Evolutionary conservation across 30 jellyfish, hydroid and myxozoan genomes (phyloP), one percentile per base, ranked within the genome.

Genomic region (Chironex yamaguchii): DNA sequence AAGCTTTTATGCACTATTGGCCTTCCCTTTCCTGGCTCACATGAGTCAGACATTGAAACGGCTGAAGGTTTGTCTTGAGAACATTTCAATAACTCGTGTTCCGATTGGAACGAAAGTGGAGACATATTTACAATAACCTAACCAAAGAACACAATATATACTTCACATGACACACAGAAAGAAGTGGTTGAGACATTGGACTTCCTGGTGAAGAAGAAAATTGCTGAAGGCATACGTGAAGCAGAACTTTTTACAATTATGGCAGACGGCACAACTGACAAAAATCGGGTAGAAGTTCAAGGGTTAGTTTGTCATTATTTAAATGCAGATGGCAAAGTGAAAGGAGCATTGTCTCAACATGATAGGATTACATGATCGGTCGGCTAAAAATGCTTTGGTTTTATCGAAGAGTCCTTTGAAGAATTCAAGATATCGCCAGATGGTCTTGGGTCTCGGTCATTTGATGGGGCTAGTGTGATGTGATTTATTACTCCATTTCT

Each of bases 211-310:
- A 21, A 21, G 63, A 2, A 50, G 2, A 2, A 4, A 64, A 64
- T 69, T 11, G 79, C 70, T 69, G 71, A 69, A 25, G 83, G 3
- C 28, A 27, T 28, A 26, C 66, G 83, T 3, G 21, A 29, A 69
- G 83, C 30, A 30, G 65, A 69, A 49, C 69, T 27, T 69, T 69
- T 23, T 36, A 34, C 12, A 4, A 30, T 69, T 3, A 30, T 69
- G 77, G 69, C 83, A 4, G 83, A 69, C 3, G 77, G 83, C 83
- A 34, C 77, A 20, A 69, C 83, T 17, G 70, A 20, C 70, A 29
- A 34, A 30, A 67, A 29, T 4, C 9, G 9, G 17, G 17, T 42
- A 42, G 58, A 42, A 42, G 17, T 42, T 42, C 17, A 42, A 17
- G 58, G 17, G 17, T 42, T 42, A 42, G 58, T 42, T 17, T 42